Evolutionary conservation across 2,797 vertebrate genomes (phyloP).

Genomic region (Mormyrus hasselquistii): DNA sequence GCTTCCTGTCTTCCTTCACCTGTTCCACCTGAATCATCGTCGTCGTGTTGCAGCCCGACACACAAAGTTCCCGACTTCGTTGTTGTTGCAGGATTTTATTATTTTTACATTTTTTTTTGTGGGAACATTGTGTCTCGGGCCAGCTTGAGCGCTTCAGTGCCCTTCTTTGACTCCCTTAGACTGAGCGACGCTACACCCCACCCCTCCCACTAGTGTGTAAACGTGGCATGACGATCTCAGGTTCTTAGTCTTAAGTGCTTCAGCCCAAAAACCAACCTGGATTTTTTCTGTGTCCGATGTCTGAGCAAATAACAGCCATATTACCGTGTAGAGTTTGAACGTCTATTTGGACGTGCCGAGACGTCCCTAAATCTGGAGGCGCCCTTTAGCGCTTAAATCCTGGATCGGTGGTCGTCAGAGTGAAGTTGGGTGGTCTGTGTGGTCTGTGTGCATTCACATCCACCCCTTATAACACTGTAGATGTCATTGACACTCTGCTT

Average conservation of each 20-base stretch:
- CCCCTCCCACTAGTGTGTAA: neutral
- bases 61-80: neutral
- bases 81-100: neutral
- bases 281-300: neutral
- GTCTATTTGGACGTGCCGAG: neutral
- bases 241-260: neutral
- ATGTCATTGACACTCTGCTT: conserved; percentile 89
- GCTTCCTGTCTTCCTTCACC: neutral
- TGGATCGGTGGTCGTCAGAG: conserved; percentile 37
- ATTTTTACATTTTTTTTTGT: neutral
- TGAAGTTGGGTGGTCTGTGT: conserved; percentile 32
- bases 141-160: neutral
- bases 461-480: conserved; percentile 62
- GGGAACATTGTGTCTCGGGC: neutral
- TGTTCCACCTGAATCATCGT: neutral
- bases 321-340: neutral
- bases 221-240: neutral
- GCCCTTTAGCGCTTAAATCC: conserved; percentile 22
- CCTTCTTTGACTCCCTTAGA: neutral
- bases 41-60: neutral
- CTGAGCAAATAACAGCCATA: neutral
- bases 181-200: neutral
- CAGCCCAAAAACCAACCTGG: neutral
- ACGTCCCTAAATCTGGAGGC: neutral
- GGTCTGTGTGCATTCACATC: conserved; percentile 35